Evolutionary conservation across 2,113 vertebrate species (phyloP).

Genomic region (Oenanthe oenanthe): DNA sequence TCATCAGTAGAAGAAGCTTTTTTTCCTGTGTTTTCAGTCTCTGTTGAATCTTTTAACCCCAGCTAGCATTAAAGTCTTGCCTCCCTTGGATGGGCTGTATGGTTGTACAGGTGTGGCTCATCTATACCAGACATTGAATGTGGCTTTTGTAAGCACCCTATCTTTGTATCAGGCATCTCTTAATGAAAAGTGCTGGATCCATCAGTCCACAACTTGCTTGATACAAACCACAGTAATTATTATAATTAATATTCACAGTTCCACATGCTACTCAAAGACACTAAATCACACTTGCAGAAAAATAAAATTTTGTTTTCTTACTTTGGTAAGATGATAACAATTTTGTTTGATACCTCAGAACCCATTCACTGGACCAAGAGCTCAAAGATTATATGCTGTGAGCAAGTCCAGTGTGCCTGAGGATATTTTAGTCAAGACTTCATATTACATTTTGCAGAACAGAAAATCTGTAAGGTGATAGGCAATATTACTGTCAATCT

Average conservation of each 20-base stretch:
- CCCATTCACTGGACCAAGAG: background rate
- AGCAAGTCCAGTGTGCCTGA: background rate
- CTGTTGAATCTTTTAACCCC: background rate
- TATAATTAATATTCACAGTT: background rate
- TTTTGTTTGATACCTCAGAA: background rate
- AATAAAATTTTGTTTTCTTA: background rate
- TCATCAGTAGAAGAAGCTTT: background rate
- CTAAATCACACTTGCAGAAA: background rate
- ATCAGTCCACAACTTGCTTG: background rate
- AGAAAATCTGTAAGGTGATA: background rate
- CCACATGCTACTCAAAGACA: background rate
- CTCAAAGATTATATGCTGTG: background rate
- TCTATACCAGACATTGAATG: background rate
- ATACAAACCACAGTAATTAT: background rate
- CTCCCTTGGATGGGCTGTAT: background rate
- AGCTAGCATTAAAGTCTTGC: background rate
- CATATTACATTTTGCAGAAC: background rate
- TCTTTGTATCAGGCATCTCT: background rate
- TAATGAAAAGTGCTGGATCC: background rate
- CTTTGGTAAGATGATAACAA: background rate
- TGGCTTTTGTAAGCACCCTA: background rate
- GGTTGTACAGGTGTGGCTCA: background rate
- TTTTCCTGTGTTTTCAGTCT: background rate
- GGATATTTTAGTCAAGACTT: background rate
- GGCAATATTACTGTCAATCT: background rate